Evolutionary conservation across 2,113 vertebrate species (phyloP).

Genomic region (Gymnocephalus cernua): DNA sequence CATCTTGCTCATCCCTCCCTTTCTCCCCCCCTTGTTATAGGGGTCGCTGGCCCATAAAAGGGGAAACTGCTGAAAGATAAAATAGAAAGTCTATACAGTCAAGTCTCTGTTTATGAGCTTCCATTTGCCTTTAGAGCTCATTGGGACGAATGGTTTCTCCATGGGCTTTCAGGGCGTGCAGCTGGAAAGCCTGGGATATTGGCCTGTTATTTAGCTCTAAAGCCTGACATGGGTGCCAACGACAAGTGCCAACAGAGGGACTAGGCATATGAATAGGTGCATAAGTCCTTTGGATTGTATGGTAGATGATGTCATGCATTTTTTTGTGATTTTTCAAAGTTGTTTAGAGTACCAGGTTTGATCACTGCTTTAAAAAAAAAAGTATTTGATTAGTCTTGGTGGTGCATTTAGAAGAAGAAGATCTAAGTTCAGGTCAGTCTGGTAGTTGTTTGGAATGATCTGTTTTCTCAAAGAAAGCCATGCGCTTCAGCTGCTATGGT

Average conservation of each 20-base stretch:
- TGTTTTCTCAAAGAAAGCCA: constrained; percentile 32
- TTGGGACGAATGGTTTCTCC: constrained; percentile 74
- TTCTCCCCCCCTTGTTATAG: constrained; percentile 75
- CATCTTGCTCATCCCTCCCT: constrained; percentile 40
- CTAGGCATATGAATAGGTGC: constrained; percentile 58
- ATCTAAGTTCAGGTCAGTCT: background rate
- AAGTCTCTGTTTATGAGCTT: constrained; percentile 96
- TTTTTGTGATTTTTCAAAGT: constrained; percentile 38
- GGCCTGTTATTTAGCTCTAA: constrained; percentile 75
- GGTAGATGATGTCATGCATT: constrained; percentile 63
- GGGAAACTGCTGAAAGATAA: constrained; percentile 95
- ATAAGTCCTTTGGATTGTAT: constrained; percentile 51
- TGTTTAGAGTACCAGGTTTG: constrained; percentile 15
- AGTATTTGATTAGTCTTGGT: background rate
- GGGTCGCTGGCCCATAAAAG: constrained; percentile 94
- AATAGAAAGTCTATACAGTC: constrained; percentile 98
- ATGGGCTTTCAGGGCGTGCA: constrained; percentile 68
- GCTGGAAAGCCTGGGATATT: constrained; percentile 74
- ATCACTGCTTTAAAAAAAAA: background rate
- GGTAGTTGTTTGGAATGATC: constrained; percentile 2
- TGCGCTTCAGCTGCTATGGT: constrained; percentile 43
- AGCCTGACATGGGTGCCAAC: constrained; percentile 62
- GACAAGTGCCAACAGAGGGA: constrained; percentile 59
- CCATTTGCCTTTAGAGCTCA: constrained; percentile 84
- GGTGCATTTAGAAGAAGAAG: constrained; percentile 1